Evolutionary conservation across 2,113 vertebrate genomes (phyloP).

Genomic region (Mohoua ochrocephala): DNA sequence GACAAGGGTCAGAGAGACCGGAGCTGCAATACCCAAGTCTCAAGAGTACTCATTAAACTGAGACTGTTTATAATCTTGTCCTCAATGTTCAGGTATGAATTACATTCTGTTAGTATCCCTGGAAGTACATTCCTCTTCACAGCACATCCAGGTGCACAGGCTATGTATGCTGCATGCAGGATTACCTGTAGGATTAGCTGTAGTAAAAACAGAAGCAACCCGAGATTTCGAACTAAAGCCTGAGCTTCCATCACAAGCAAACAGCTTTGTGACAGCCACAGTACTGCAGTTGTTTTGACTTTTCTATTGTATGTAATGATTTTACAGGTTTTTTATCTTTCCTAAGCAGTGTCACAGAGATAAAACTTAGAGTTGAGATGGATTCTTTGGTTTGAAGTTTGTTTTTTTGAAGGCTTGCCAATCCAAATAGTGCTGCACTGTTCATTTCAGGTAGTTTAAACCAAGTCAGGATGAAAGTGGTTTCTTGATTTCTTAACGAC

Average conservation of each 20-base stretch:
- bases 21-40: not conserved
- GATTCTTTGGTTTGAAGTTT: not conserved
- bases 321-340: not conserved
- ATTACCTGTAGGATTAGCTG: not conserved
- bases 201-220: not conserved
- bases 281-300: not conserved
- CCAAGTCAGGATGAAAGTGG: not conserved
- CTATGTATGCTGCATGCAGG: not conserved
- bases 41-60: slow-evolving; percentile 46
- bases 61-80: not conserved
- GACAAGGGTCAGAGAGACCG: not conserved
- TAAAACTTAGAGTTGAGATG: not conserved
- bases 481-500: not conserved
- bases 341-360: not conserved
- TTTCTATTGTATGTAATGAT: not conserved
- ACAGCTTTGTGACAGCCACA: not conserved
- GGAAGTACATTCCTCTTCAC: not conserved
- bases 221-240: not conserved
- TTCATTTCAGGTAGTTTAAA: not conserved
- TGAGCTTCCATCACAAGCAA: not conserved
- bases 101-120: not conserved
- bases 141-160: not conserved
- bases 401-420: not conserved
- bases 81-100: fast-evolving
- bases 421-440: not conserved